Percentiles rank a stretch among this genome's conserved stretches.
phyloP scores from a whole-genome alignment of 2,113 vertebrate species.

The Microtus montanus region DNA sequence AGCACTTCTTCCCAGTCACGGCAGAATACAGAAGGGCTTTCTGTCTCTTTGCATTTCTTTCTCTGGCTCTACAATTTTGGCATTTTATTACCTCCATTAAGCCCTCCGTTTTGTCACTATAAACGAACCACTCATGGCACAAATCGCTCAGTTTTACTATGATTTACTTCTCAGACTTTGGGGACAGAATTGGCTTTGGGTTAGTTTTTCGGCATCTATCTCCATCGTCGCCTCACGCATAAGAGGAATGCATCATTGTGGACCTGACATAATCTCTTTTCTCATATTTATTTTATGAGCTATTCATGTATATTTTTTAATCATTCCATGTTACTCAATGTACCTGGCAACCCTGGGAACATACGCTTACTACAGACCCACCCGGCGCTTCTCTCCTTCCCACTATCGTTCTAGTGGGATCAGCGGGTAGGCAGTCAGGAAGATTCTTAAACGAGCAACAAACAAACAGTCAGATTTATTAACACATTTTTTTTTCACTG shows the following conservation, averaged over 20 bases:
- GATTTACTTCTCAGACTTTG: neutral
- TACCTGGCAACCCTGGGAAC: neutral
- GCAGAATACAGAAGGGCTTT: neutral
- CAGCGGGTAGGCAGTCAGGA: neutral
- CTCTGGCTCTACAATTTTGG: neutral
- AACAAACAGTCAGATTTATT: neutral
- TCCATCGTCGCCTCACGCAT: neutral
- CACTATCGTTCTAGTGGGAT: neutral
- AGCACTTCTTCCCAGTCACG: neutral
- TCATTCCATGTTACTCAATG: neutral
- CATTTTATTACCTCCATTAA: neutral
- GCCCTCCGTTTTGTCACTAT: neutral
- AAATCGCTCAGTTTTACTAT: neutral
- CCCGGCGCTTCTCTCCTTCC: neutral
- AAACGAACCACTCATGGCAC: neutral
- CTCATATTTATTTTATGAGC: neutral
- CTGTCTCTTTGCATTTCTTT: neutral
- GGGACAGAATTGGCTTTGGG: neutral
- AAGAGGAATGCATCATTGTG: neutral
- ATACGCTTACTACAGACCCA: neutral
- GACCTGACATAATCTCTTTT: neutral
- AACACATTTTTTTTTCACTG: neutral
- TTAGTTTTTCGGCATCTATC: neutral
- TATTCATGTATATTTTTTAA: neutral
- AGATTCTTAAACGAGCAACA: constrained; percentile 3